Evolutionary conservation across 2,113 vertebrate species (phyloP), one percentile per base, ranked within the genome.

Genomic region (Cephalopterus ornatus): DNA sequence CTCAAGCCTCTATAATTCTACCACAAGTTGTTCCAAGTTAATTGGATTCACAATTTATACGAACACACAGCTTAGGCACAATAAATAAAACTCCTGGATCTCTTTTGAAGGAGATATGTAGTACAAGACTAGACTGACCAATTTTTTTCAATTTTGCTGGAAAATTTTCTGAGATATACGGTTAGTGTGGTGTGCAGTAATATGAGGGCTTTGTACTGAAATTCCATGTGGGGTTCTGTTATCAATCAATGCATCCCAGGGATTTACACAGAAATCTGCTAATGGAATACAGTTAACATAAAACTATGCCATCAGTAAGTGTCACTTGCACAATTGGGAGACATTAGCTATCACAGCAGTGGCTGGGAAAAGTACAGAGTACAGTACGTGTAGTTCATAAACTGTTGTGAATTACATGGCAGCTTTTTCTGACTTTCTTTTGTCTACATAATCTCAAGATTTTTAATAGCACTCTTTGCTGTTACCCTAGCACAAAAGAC

Each of bases 321-420:
- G 95, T 93, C 95, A 96, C 83, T 91, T 32, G 65, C 82, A 58
- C 88, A 92, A 91, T 22, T 71, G 85, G 92, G 95, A 96, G 82
- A 88, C 90, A 86, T 96, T 92, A 96, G 82, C 88, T 94, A 92
- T 94, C 92, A 94, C 92, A 97, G 95, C 93, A 94, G 88, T 93
- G 52, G 49, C 61, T 89, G 73, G 41, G 68, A 93, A 93, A 94
- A 93, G 81, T 68, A 81, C 52, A 75, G 59, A 81, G 50, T 55
- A 77, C 14, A 75, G 70, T 37, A 72, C 33, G 33, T 35, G 79
- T 30, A 92, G 56, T 89, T 96, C 93, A 89, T 89, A 94, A 93
- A 91, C 73, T 81, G 56, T 92, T 93, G 70, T 93, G 95, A 96
- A 92, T 92, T 95, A 80, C 58, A 65, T 84, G 76, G 65, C 59